A percentile compares a stretch with the other conserved stretches of the same genome.
These are phyloP conservation scores for Rambutsinella grinnellia DNA, from an alignment of 2,888 invertebrate genomes.

Conservation along the genomic window DNA sequence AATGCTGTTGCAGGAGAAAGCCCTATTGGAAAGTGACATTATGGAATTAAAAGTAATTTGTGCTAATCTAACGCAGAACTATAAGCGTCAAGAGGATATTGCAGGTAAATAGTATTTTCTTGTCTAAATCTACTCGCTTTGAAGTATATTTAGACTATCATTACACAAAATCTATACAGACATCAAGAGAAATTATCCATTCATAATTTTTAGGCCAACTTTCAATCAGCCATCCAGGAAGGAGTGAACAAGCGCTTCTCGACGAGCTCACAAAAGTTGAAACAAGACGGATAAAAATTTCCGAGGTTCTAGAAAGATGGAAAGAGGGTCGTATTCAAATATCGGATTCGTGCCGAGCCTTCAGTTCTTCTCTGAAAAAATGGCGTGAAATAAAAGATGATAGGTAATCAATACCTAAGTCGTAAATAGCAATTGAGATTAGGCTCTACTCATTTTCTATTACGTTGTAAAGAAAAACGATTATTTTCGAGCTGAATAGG, in stretches of 20 bases:
- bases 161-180: not conserved
- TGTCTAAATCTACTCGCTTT: not conserved
- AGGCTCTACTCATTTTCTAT: no score
- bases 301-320: constrained; percentile 65
- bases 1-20: constrained; percentile 65
- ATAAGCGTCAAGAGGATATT: constrained; percentile 62
- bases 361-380: constrained; percentile 59
- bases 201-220: constrained; percentile 34
- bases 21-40: constrained; percentile 62
- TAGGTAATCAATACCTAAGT: constrained; percentile 50
- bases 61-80: constrained; percentile 53
- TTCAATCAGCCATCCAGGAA: constrained; percentile 26
- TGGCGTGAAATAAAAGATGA: constrained; percentile 62
- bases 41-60: constrained; percentile 52
- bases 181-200: no score
- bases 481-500: no score
- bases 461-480: no score
- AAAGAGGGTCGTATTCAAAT: constrained; percentile 59
- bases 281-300: constrained; percentile 59
- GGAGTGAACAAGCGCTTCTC: constrained; percentile 45
- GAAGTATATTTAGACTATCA: not conserved
- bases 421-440: no score
- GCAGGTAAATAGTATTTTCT: constrained; percentile 47
- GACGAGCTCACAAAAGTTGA: constrained; percentile 60
- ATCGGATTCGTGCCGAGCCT: constrained; percentile 60